phyloP scores from a whole-genome alignment of 2,113 vertebrate genomes.

The Percina caprodes region DNA sequence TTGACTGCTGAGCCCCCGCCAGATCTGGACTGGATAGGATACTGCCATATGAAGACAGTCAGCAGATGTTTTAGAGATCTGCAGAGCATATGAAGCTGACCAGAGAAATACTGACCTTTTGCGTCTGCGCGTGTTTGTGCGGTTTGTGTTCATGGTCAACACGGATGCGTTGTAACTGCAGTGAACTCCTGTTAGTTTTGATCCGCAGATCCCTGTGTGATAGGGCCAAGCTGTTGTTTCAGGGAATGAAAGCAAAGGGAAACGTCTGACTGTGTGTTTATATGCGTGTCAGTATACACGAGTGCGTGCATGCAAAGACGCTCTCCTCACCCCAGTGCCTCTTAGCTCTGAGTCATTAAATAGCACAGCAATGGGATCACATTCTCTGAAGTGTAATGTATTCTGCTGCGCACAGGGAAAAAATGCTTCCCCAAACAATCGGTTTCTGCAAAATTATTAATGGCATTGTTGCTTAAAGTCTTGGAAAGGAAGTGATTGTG shows the following conservation, averaged over 20 bases:
- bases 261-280: not conserved
- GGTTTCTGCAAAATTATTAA: constrained; percentile 34
- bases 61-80: constrained; percentile 8
- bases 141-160: constrained; percentile 27
- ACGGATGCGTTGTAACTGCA: not conserved
- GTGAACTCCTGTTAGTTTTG: constrained; percentile 3
- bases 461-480: constrained; percentile 24
- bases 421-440: constrained; percentile 40
- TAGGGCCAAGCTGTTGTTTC: constrained; percentile 23
- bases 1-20: not conserved
- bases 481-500: constrained; percentile 39
- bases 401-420: constrained; percentile 15
- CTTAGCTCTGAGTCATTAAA: constrained; percentile 49
- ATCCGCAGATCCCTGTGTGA: constrained; percentile 29
- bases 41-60: not conserved
- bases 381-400: constrained; percentile 38
- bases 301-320: constrained; percentile 17
- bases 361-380: constrained; percentile 61
- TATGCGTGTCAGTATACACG: not conserved
- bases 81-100: not conserved
- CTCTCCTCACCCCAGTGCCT: constrained; percentile 6
- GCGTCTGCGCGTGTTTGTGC: not conserved
- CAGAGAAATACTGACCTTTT: not conserved
- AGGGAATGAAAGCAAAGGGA: constrained; percentile 5
- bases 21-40: not conserved